These are phyloP conservation scores for Trachemys scripta DNA, from an alignment of 2,113 vertebrate species.

Conservation along the genomic window DNA sequence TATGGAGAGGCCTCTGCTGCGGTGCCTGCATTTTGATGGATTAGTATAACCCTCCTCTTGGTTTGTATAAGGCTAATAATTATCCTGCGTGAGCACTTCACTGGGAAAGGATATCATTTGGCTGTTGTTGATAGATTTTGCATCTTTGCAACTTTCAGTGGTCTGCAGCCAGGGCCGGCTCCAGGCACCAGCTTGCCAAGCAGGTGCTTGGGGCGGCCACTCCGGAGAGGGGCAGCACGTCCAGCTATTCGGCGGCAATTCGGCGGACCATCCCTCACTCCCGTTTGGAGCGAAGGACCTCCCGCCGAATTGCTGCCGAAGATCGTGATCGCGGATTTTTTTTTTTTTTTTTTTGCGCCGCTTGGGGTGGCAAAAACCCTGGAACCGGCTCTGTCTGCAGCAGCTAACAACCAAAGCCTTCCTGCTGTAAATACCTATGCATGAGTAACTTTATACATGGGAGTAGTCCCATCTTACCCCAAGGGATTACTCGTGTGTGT, in stretches of 20 bases:
- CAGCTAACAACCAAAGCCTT: neutral
- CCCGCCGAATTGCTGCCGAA: no score
- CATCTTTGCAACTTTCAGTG: neutral
- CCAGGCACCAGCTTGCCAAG: no score
- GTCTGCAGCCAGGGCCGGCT: neutral
- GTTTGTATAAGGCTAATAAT: neutral
- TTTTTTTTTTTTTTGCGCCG: no score
- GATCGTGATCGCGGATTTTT: no score
- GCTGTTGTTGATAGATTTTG: neutral
- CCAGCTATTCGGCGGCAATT: no score
- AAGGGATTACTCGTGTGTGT: neutral
- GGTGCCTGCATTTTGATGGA: neutral
- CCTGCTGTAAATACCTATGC: neutral
- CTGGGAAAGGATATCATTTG: neutral
- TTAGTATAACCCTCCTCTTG: neutral
- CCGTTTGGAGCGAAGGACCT: no score
- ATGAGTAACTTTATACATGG: neutral
- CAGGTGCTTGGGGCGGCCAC: no score
- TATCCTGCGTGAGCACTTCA: neutral
- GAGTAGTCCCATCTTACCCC: neutral
- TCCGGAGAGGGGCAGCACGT: no score
- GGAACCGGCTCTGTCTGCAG: neutral
- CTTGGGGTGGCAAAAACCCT: no score
- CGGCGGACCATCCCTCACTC: no score
- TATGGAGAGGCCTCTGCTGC: neutral